Base-by-base conservation (phyloP, 1,140 invertebrate genomes). In the Teleopsis dalmanni region DNA sequence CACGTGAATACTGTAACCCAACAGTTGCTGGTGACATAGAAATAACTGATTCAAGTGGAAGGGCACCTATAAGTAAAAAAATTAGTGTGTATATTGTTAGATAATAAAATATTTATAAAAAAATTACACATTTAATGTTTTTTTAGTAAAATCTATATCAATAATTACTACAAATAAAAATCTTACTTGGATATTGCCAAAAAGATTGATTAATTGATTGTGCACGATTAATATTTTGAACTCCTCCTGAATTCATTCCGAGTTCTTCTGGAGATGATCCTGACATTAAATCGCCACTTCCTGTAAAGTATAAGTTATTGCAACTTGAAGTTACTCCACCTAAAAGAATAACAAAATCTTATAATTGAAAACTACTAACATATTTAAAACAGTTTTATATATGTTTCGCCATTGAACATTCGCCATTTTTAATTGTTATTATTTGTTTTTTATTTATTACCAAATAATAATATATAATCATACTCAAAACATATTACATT, bases 1-100 rank as follows among this genome's bases (percentile, higher is more conserved):
- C 88, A 38, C 88, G 77, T 35, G 87, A 84, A 55, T 91, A 75
- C 70, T 90, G 87, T 72, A 86, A 83, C 45, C 84, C 83, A 47
- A 82, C 76, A 62, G 81, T 75, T 43, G 81, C 77, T 67, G 81
- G 74, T 43, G 81, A 78, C 76, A 76, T 80, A 64, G 72, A 79
- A 56, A 82, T 76, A 73, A 82, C 79, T 58, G 81, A 79, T 65
- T 83, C 81, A 73, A 82, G 76, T 33, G 81, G 79, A 57, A 84
- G 74, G 71, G 78, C 76, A 55, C 80, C 77, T 50, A 18, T 25
- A 35, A 14, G 10, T 5, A 27, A 25, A 37, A 13, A n/a, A 27
- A 43, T 26, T 22, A 25, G 6, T 4, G 23, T 21, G 13, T 11
- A 14, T 22, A 13, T 31, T 45, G 10, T 16, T 35, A 29, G 11